Conservation (phyloP, 2,113 vertebrate species). For the Galemys pyrenaicus region DNA sequence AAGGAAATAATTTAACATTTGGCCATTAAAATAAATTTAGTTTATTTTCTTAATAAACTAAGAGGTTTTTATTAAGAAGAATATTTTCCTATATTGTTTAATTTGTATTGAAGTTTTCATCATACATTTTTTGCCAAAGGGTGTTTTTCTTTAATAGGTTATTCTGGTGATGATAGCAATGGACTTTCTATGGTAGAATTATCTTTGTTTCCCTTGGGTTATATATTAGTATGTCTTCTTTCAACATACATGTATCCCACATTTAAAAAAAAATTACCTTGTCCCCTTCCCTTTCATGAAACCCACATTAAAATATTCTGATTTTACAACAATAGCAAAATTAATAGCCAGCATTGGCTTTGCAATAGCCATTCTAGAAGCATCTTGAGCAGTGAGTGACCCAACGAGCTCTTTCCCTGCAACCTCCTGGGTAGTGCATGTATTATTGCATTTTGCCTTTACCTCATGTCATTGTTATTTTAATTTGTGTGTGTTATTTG, state of each 20-base stretch:
- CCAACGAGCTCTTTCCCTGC: too few relatives aligned
- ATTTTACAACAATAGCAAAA: not conserved
- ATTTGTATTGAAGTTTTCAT: not conserved
- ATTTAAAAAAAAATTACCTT: not conserved
- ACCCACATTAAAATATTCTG: not conserved
- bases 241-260: not conserved
- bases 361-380: too few relatives aligned
- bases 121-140: not conserved
- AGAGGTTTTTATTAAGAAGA: not conserved
- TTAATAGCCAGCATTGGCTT: too few relatives aligned
- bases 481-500: too few relatives aligned
- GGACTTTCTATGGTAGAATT: not conserved
- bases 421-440: too few relatives aligned
- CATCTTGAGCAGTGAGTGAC: too few relatives aligned
- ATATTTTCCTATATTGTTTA: not conserved
- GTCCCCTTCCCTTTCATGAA: not conserved
- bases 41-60: not conserved
- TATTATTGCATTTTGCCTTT: too few relatives aligned
- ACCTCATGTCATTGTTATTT: too few relatives aligned
- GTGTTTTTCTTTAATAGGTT: not conserved
- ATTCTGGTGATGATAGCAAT: not conserved
- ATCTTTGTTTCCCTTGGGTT: not conserved
- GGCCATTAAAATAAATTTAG: not conserved
- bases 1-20: conserved; percentile 27
- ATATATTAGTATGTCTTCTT: not conserved